These are phyloP conservation scores for Excalfactoria chinensis DNA, from an alignment of 2,113 vertebrate species.

Conservation along the genomic window DNA sequence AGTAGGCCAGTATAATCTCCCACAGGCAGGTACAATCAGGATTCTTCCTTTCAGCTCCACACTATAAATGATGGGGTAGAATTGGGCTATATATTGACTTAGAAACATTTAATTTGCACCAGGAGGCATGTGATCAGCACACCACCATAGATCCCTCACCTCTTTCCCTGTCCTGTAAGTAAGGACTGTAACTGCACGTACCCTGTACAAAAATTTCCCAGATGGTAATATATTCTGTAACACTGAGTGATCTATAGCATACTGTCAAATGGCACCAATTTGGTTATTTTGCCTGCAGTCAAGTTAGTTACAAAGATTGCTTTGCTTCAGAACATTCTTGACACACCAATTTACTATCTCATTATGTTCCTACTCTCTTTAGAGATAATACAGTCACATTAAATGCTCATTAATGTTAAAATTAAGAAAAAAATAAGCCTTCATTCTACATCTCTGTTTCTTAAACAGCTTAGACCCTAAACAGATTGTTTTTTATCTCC, in stretches of 20 bases:
- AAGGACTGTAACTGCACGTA: neutral
- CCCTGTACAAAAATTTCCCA: neutral
- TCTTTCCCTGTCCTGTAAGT: neutral
- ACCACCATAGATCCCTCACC: fast-evolving
- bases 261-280: neutral
- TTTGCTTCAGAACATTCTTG: slow-evolving; percentile 52
- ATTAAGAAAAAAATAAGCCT: slow-evolving; percentile 1
- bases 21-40: neutral
- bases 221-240: neutral
- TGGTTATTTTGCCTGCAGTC: slow-evolving; percentile 30
- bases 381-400: slow-evolving; percentile 39
- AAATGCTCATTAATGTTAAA: slow-evolving; percentile 42
- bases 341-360: slow-evolving; percentile 42
- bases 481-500: slow-evolving; percentile 18
- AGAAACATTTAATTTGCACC: neutral
- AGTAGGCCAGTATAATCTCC: neutral
- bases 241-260: neutral
- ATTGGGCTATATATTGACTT: neutral
- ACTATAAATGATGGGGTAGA: slow-evolving; percentile 21
- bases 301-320: slow-evolving; percentile 21
- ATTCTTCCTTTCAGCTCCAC: neutral
- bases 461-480: slow-evolving; percentile 34
- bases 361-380: slow-evolving; percentile 38
- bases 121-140: neutral
- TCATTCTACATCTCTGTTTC: slow-evolving; percentile 28